Conservation (phyloP, 2,113 vertebrate genomes). For the Lampris megalopsis region DNA sequence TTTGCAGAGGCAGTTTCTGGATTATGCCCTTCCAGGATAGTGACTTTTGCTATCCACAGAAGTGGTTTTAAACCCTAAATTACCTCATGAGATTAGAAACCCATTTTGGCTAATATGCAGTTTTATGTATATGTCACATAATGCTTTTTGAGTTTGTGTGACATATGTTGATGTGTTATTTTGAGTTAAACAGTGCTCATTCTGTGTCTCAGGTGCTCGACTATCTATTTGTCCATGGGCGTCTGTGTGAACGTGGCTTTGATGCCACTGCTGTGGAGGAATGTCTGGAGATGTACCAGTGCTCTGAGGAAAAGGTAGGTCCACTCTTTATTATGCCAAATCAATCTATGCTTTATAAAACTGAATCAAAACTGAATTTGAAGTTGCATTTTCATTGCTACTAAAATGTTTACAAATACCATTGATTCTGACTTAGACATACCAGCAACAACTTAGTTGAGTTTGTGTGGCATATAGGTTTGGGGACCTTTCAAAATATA, state of each 20-base stretch:
- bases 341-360: no score
- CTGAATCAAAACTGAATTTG: no score
- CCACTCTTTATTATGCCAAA: background rate
- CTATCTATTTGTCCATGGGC: slow-evolving; percentile 92
- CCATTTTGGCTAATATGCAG: background rate
- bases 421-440: no score
- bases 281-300: slow-evolving; percentile 96
- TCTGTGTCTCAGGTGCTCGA: slow-evolving; percentile 87
- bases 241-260: slow-evolving; percentile 96
- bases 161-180: background rate
- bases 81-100: background rate
- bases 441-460: no score
- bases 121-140: background rate
- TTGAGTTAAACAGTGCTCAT: slow-evolving; percentile 17
- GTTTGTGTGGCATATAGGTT: no score
- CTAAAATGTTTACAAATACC: no score
- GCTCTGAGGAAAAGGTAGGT: slow-evolving; percentile 96
- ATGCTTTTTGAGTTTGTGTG: background rate
- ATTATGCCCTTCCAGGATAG: background rate
- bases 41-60: background rate
- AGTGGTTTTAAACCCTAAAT: background rate
- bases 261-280: slow-evolving; percentile 94
- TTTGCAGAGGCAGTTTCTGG: background rate
- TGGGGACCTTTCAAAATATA: no score
- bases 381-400: no score